Evolutionary conservation across 2,888 invertebrate species (phyloP), one percentile per base, ranked within the genome.

Genomic region (Prionchulus punctatus): DNA sequence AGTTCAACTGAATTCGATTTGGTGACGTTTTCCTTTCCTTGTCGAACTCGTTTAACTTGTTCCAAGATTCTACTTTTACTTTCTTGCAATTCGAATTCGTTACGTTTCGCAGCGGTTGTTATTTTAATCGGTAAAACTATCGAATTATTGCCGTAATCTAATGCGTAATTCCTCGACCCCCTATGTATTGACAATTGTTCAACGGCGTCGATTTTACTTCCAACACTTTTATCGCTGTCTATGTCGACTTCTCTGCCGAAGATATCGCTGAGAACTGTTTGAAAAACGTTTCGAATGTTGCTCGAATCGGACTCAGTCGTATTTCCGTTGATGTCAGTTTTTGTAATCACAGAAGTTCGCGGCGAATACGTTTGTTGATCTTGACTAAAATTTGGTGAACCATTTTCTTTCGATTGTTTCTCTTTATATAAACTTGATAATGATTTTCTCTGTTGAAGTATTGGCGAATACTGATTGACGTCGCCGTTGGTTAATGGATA

Each of bases 321-420:
- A 12, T 18, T 18, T 18, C 12, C 36, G 18, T 12, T 12, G 18
- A 36, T 36, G 18, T 36, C 36, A 36, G 36, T 36, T n/a, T n/a
- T n/a, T n/a, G n/a, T n/a, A 7, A 36, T 12, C 18, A 36, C 36
- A 18, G 36, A 36, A 7, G 47, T 47, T 7, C 15, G 47, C 23
- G 47, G 47, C 23, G n/a, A 7, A 7, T 47, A 12, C 7, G 47
- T 18, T 12, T 23, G 3, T 26, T 23, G 26, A 15, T 50, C 12
- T 18, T 50, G 26, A 18, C 15, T 18, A 18, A 26, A 7, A n/a
- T n/a, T n/a, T n/a, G n/a, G n/a, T n/a, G n/a, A n/a, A n/a, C n/a
- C n/a, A n/a, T n/a, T n/a, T n/a, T 50, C 50, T 21, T 27, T 21
- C 50, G 12, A 23, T 27, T 50, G 23, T n/a, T 50, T 50, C 50